Evolutionary conservation across 2,797 vertebrate species (phyloP), one percentile per base, ranked within the genome.

Genomic region (Manis pentadactyla): DNA sequence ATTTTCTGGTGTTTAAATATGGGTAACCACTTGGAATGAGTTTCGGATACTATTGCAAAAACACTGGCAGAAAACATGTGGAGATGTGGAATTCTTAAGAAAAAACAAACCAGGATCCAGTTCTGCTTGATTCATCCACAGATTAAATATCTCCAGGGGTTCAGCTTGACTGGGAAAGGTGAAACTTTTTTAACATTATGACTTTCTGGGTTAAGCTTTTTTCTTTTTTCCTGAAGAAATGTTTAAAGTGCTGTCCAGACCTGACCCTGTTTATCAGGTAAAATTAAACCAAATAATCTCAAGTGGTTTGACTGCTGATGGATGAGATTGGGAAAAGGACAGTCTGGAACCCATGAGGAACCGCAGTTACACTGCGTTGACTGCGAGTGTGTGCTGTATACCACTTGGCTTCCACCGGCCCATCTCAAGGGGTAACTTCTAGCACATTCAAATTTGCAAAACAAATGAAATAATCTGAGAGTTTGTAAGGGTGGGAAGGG

Each of bases 381-480:
- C 1, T 34, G 59, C 10, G 74, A 39, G 34, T 53, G 42, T 37
- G 10, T 39, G 49, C 29, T 46, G 25, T 59, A 49, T 0, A 17
- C 14, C 1, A 13, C 21, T 66, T 61, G 87, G 39, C 68, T 91
- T 55, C 39, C 25, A 13, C 57, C 92, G 71, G 86, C 42, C 64
- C 86, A 83, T 96, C n/a, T 87, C 34, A 39, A 18, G n/a, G 46
- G 75, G 93, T 82, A 64, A 74, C 34, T 69, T 86, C 55, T 78
- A 92, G 85, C 49, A 82, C 94, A 55, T 92, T 74, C 71, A 92
- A 92, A 81, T 55, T 85, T 94, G 68, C 55, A 55, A 95, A 94
- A 86, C 86, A 94, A 85, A 97, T 93, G 90, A 89, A 96, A 87
- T 95, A 90, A 82, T 90, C 51, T 69, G 93, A 92, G 66, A 96